Base-by-base conservation (phyloP, 1,140 invertebrate species). In the Galendromus occidentalis region DNA sequence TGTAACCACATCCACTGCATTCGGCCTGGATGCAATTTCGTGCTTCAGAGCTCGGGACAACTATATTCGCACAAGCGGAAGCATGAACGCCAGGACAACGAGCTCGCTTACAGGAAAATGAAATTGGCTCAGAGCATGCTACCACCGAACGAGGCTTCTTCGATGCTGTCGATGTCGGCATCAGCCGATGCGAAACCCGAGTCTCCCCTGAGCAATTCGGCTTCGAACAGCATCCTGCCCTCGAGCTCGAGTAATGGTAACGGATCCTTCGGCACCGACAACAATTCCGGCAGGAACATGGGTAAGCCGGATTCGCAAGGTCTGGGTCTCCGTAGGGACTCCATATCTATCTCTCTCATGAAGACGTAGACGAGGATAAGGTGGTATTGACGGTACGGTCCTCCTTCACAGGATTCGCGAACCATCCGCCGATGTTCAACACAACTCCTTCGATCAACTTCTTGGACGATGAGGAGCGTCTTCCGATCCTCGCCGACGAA, bases 1-100 rank as follows among this genome's bases (percentile, higher is more conserved):
- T 92, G 88, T 80, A 98, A 97, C 78, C 94, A 98, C 77, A 97
- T 97, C 66, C 94, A 98, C 76, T 98, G 94, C 77, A 95, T 98
- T 66, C 79, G 92, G 67, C 84, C 89, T 7, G 88, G 78, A 78
- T 98, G 94, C 76, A 88, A 85, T 73, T 96, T 95, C 74, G 92
- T 97, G 0, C 77, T 97, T 42, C 92, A 97, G 73, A 95, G 91
- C 2, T 91, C 88, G 71, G 88, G 91, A 59, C 93, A 98, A 73
- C 82, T 97, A n/a, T 91, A 94, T 74, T 92, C 91, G 1, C 94
- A 98, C 75, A 97, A 96, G 69, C 82, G 92, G 44, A 97, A 96
- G 75, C 94, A 98, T 75, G 93, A 97, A 75, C 81, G 89, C 18
- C 85, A 88, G 72, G 90, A 93, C 69, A 86, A 86, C 2, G 90